Base-by-base conservation (phyloP, 2,888 invertebrate species). In the Zaprionus bogoriensis region DNA sequence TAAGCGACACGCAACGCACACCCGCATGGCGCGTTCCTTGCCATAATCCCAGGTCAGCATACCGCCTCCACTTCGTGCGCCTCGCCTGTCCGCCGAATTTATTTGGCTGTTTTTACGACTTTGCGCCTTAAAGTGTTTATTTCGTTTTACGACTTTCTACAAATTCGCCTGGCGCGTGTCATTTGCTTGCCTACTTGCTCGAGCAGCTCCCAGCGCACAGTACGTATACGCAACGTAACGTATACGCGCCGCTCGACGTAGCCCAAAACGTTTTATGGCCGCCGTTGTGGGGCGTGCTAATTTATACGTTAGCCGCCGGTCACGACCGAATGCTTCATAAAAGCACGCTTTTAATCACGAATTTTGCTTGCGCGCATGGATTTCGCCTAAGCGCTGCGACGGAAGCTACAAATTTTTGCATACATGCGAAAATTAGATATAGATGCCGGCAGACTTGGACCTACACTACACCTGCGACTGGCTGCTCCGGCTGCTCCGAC, bases 41-140 rank as follows among this genome's bases (percentile, higher is more conserved):
- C 38, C 42, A 32, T 57, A 54, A 36, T 41, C 45, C 39, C 6
- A 36, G 32, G 32, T 36, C 32, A 36, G 17, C 17, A 14, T 14
- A 32, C 30, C 10, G 17, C 20, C 19, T 39, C 2, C 7, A 4
- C 1, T 9, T 6, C 27, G 10, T 1, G 1, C 6, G 39, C 23
- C 2, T 14, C 42, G 36, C 38, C 45, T 54, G 53, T 39, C 32
- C 64, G 42, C 32, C 58, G 50, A 61, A 71, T 61, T 62, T 77
- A 73, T 77, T 82, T 74, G 61, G 74, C 64, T 67, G 70, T 71
- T 82, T 81, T 81, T 81, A 81, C 62, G 77, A 65, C 81, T 79
- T 79, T 81, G 67, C 70, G 84, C 80, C 83, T 82, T 84, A 72
- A 76, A 80, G 82, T 83, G 83, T 84, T 83, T 83, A 84, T 78